Conservation (phyloP, 2,113 vertebrate species). For the Thalassarche chlororhynchos region DNA sequence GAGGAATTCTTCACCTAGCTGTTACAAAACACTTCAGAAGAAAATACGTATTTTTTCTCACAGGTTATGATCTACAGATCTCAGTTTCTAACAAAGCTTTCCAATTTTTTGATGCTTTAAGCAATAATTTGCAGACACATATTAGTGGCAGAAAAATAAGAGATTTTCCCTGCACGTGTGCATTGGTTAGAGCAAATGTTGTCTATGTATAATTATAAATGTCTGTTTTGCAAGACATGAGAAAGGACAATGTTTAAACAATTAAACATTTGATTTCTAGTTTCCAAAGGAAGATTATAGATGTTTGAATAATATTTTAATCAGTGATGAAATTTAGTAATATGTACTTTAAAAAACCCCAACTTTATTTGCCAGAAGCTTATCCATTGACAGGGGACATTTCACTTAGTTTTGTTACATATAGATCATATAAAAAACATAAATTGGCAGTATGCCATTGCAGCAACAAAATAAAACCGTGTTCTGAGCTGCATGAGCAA, state of each 20-base stretch:
- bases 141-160: neutral
- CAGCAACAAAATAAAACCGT: neutral
- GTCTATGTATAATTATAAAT: neutral
- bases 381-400: neutral
- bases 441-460: neutral
- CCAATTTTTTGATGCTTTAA: neutral
- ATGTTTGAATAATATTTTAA: constrained; percentile 2
- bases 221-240: neutral
- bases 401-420: neutral
- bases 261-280: neutral
- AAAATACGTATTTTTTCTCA: neutral
- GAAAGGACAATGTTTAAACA: neutral
- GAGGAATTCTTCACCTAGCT: neutral
- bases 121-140: neutral
- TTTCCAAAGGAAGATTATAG: neutral
- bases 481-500: neutral
- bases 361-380: neutral
- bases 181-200: neutral
- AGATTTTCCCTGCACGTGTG: neutral
- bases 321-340: neutral
- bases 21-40: neutral
- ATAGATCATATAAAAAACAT: neutral
- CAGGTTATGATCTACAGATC: neutral
- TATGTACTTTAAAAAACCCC: neutral
- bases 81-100: neutral